Evolutionary conservation across 2,797 vertebrate genomes (phyloP), one percentile per base, ranked within the genome.

Genomic region (Hephaestus fuliginosus): DNA sequence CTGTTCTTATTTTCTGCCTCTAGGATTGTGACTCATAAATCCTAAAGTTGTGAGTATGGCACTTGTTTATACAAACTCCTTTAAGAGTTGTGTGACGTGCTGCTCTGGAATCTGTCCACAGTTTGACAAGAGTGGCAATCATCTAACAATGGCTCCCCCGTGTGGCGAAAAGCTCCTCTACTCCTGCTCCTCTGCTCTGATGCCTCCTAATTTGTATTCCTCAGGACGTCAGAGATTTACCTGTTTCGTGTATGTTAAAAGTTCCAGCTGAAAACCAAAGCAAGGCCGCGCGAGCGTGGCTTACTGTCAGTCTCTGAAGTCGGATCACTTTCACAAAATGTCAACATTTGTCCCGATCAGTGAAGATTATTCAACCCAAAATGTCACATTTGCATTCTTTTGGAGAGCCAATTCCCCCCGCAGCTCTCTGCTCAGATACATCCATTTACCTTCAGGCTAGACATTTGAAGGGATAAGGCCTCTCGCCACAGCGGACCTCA

Each of bases 321-420:
- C 33, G 43, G 55, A 82, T 85, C 76, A 66, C 68, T 88, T 75
- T 87, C 41, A 65, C 71, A 69, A 87, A 89, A 91, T 84, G 75
- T 78, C 84, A 92, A 91, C 85, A 91, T 91, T 89, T 89, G 80
- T 90, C 81, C 70, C 43, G 69, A 77, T 39, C 68, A 41, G 58
- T 62, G 77, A 85, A 81, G 63, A 82, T 89, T 89, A 88, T 77
- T 91, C 79, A 85, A 74, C 30, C 70, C 51, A 46, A 86, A 93
- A 93, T 93, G 87, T 86, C 91, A 92, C 84, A 92, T 94, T 92
- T 90, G 82, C 91, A 93, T 93, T 91, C 84, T 82, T 86, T 81
- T 82, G 65, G 77, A 76, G 80, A 75, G 67, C 10, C 60, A 33
- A 36, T 77, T 68, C 68, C 74, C 74, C 80, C 43, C 18, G 53